Evolutionary conservation across 1,140 invertebrate genomes (phyloP).

Genomic region (Bradynema listronoti): DNA sequence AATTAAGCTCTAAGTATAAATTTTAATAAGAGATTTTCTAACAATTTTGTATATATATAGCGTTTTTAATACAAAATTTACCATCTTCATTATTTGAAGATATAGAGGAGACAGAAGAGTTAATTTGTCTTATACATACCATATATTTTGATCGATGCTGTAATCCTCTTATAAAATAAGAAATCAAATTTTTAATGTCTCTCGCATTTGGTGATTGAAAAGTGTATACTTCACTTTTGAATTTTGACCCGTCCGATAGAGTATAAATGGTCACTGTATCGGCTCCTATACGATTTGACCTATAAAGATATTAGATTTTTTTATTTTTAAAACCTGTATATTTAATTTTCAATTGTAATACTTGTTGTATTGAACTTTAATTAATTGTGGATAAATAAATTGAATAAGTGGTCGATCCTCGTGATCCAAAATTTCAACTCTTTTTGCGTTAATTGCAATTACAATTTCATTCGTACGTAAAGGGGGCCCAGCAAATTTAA

Average conservation of each 20-base stretch:
- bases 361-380: conserved; percentile 11
- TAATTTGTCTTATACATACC: conserved; percentile 90
- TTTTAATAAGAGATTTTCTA: no score
- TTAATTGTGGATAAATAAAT: conserved; percentile 77
- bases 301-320: conserved; percentile 19
- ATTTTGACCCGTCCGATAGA: no score
- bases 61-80: no score
- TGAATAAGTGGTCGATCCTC: conserved; percentile 94
- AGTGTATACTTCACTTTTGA: conserved; percentile 93
- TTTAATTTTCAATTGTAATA: no score
- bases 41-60: no score
- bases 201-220: conserved; percentile 98
- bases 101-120: no score
- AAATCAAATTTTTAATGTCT: conserved; percentile 90
- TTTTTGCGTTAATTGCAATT: conserved; percentile 97
- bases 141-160: conserved; percentile 92
- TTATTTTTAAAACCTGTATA: no score
- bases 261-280: conserved; percentile 76
- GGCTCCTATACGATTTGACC: conserved; percentile 60
- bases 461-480: conserved; percentile 90
- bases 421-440: conserved; percentile 77
- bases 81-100: no score
- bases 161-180: conserved; percentile 91
- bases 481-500: conserved; percentile 75
- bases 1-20: no score